Base-by-base conservation (phyloP, 2,113 vertebrate species). In the Salvelinus sp. region DNA sequence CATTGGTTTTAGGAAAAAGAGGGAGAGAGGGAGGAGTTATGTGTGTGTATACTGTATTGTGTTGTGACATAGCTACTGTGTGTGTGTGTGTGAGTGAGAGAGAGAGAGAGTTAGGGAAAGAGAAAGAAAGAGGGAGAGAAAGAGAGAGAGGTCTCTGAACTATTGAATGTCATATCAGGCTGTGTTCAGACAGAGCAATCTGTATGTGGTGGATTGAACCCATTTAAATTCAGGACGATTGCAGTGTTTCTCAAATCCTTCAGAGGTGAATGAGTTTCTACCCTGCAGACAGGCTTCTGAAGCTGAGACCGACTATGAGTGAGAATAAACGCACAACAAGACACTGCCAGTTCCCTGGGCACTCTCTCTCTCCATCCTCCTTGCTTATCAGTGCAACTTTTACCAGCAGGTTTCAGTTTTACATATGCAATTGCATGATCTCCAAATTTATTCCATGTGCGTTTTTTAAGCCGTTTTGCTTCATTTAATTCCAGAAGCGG, bases 201-300 rank as follows among this genome's bases (percentile, higher is more conserved):
- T 90, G 86, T 27, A 82, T 73, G 27, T 74, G 0, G 79, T 80
- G 79, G 78, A 78, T 83, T 85, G 82, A 86, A 85, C 81, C 84
- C 70, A 87, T 90, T 88, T 83, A 86, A 82, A 88, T 90, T 87
- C 88, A 86, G 76, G 75, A 88, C 84, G 79, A 87, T 82, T 77
- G 81, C 85, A 85, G 82, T 77, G 86, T 84, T 88, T 88, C 80
- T 81, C 76, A 88, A 87, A 88, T 88, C 84, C 87, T 85, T 85
- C 81, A 85, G 86, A 84, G 85, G 82, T 76, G 80, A 83, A 87
- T 82, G 85, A 75, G 73, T 87, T 74, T 79, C 78, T 85, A 77
- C 73, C 75, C 75, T 54, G 47, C 38, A 67, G 63, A 82, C 79
- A 73, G 78, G 38, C 81, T 77, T 48, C 4, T 64, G 47, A 63